A percentile compares a stretch with the other conserved stretches of the same genome.
Conservation (phyloP, 1,140 invertebrate genomes). For the Neelides sp. region DNA sequence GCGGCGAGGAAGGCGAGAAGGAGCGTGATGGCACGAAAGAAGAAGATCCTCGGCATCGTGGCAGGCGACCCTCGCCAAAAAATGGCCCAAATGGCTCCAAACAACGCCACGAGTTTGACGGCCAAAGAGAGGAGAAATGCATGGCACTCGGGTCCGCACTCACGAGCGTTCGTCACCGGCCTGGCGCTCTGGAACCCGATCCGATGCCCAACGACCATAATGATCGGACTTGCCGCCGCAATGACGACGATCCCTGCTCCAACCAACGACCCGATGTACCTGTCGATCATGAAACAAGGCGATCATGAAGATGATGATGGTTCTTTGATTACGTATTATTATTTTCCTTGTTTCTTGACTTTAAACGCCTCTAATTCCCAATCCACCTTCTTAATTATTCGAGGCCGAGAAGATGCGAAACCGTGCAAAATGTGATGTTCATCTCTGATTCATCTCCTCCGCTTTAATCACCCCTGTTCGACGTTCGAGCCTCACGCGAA, state of each 20-base stretch:
- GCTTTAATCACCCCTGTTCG: too few relatives aligned
- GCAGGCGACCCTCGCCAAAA: slow-evolving; percentile 50
- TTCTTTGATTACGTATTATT: too few relatives aligned
- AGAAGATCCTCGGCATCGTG: slow-evolving; percentile 84
- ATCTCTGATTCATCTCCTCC: too few relatives aligned
- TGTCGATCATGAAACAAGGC: too few relatives aligned
- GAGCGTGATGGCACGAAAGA: slow-evolving; percentile 75
- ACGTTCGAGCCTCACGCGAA: too few relatives aligned
- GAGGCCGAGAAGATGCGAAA: too few relatives aligned
- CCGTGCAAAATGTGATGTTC: too few relatives aligned
- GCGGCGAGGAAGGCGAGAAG: slow-evolving; percentile 81
- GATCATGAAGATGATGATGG: too few relatives aligned
- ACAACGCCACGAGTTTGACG: slow-evolving; percentile 82
- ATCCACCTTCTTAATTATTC: too few relatives aligned
- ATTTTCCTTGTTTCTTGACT: too few relatives aligned
- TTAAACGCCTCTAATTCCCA: too few relatives aligned
- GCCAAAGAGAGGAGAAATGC: slow-evolving; percentile 79
- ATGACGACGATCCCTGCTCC: slow-evolving; percentile 38
- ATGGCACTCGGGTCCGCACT: slow-evolving; percentile 72
- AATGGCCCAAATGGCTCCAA: slow-evolving; percentile 76
- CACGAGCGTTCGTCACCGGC: slow-evolving; percentile 24
- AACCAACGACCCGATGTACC: slow-evolving; percentile 25
- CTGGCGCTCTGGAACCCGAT: slow-evolving; percentile 43
- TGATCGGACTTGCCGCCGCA: slow-evolving; percentile 69
- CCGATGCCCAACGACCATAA: slow-evolving; percentile 87